Evolutionary conservation across 2,797 vertebrate species (phyloP).

Genomic region (Buceros bicornis): DNA sequence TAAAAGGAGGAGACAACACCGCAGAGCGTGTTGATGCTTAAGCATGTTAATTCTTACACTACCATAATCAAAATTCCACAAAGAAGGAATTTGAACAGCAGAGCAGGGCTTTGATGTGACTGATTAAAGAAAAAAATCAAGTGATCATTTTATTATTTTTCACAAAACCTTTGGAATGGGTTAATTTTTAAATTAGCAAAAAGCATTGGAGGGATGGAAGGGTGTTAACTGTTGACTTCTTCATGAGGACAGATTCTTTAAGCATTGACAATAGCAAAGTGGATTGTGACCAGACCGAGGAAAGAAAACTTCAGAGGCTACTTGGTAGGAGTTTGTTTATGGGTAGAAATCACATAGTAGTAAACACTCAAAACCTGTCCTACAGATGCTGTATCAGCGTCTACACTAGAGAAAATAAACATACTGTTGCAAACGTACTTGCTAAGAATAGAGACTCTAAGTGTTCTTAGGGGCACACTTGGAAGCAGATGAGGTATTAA

Average conservation of each 20-base stretch:
- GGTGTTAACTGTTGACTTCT: not conserved
- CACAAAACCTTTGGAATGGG: not conserved
- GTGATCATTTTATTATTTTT: not conserved
- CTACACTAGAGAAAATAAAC: not conserved
- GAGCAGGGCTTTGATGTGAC: not conserved
- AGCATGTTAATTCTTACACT: not conserved
- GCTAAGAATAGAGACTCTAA: not conserved
- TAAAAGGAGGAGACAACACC: not conserved
- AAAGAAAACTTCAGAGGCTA: not conserved
- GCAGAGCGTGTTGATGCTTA: not conserved
- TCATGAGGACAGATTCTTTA: not conserved
- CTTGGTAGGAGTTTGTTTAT: not conserved
- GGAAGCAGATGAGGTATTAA: not conserved
- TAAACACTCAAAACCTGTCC: not conserved
- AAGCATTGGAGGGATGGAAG: not conserved
- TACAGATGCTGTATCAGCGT: not conserved
- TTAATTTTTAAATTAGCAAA: not conserved
- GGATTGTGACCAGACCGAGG: not conserved
- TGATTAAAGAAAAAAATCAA: not conserved
- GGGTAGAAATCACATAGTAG: not conserved
- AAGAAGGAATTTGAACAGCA: not conserved
- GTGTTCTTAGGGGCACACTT: not conserved
- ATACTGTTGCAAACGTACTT: not conserved
- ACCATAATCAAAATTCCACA: not conserved
- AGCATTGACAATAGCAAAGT: not conserved